These are phyloP conservation scores for Bursaphelenchus mucronatus DNA, from an alignment of 1,140 invertebrate genomes.

Conservation along the genomic window DNA sequence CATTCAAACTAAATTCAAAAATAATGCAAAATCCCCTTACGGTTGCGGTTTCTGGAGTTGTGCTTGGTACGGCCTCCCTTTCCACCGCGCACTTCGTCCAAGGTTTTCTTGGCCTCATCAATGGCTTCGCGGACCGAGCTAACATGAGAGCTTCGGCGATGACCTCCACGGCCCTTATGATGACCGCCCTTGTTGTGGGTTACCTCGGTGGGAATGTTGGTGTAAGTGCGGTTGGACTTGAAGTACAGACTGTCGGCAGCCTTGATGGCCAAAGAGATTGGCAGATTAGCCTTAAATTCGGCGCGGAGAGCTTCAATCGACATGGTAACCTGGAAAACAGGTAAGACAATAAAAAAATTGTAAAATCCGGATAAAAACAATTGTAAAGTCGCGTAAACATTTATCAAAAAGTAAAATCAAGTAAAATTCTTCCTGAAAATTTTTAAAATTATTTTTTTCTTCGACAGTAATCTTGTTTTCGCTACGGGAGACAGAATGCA, in stretches of 20 bases:
- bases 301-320: slow-evolving; percentile 15
- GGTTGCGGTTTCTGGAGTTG: neutral
- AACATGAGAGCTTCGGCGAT: neutral
- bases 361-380: slow-evolving; percentile 6
- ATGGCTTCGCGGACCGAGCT: neutral
- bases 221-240: slow-evolving; percentile 11
- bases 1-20: neutral
- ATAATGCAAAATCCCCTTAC: neutral
- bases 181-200: slow-evolving; percentile 6
- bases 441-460: too few relatives aligned
- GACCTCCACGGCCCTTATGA: slow-evolving; percentile 4
- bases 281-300: slow-evolving; percentile 18
- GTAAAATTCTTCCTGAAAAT: too few relatives aligned
- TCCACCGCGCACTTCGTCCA: slow-evolving; percentile 5
- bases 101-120: slow-evolving; percentile 13
- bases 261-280: slow-evolving; percentile 5
- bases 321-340: neutral
- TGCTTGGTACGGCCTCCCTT: slow-evolving; percentile 8
- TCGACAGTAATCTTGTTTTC: too few relatives aligned
- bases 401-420: too few relatives aligned
- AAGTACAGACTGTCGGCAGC: slow-evolving; percentile 17
- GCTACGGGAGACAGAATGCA: too few relatives aligned
- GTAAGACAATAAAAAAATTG: neutral
- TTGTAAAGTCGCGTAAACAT: too few relatives aligned
- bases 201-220: slow-evolving; percentile 13